phyloP scores from a whole-genome alignment of 1,140 invertebrate species.

The Achatina immaculata region DNA sequence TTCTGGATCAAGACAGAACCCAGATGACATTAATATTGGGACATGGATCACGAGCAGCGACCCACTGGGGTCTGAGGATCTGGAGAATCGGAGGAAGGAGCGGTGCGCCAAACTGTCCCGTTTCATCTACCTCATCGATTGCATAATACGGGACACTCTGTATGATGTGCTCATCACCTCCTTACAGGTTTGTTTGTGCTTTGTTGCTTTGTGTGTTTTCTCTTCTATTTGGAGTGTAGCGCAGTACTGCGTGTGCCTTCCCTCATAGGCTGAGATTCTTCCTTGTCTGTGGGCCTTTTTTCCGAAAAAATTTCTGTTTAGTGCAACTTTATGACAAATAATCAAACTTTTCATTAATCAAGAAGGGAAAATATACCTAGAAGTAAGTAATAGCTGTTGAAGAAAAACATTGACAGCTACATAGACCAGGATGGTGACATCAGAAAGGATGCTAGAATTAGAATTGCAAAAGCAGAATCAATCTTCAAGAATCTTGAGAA shows the following conservation, averaged over 20 bases:
- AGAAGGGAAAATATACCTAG: too few relatives aligned
- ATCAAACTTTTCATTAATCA: too few relatives aligned
- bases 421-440: too few relatives aligned
- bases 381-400: too few relatives aligned
- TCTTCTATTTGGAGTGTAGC: neutral
- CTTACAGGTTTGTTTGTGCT: neutral
- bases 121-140: constrained; percentile 16
- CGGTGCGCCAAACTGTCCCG: neutral
- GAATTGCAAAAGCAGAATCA: too few relatives aligned
- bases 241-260: neutral
- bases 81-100: neutral
- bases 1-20: neutral
- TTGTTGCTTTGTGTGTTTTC: neutral
- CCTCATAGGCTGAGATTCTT: too few relatives aligned
- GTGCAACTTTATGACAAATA: too few relatives aligned
- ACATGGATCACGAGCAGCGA: neutral
- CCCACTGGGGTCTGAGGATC: neutral
- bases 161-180: neutral
- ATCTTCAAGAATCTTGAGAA: too few relatives aligned
- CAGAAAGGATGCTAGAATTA: too few relatives aligned
- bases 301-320: too few relatives aligned
- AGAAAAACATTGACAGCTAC: too few relatives aligned
- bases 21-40: constrained; percentile 24
- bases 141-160: constrained; percentile 3
- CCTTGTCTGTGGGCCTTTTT: too few relatives aligned